Base-by-base conservation (phyloP, 2,888 invertebrate genomes). In the Elmis aenea region DNA sequence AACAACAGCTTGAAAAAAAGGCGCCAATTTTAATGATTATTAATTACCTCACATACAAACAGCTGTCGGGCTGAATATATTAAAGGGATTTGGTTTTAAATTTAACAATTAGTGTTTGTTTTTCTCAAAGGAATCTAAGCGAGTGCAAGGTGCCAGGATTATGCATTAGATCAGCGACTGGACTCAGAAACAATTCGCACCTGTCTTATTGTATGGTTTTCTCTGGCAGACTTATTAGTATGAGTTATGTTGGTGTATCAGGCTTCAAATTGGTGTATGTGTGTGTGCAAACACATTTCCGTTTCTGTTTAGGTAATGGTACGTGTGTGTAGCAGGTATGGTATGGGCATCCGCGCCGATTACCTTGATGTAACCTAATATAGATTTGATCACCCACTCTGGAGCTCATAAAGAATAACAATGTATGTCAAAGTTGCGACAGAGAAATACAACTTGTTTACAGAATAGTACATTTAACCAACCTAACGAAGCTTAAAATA, bases 401-500 rank as follows among this genome's bases (percentile, higher is more conserved):
- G 12, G 13, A 5, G 3, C 13, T 10, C 5, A 5, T 13, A n/a
- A 13, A 26, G n/a, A 13, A 26, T 12, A 26, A 26, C 26, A 13
- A 13, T 13, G 26, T 26, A 12, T 18, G 30, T 30, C 30, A 12
- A 21, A 15, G 9, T 12, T 13, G 22, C 21, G 11, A 16, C 18
- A 18, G 5, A 8, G 16, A 30, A 18, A 13, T 20, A 20, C 5
- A 30, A 30, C 30, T 30, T 30, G 30, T 30, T 30, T 30, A 30
- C 30, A 5, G 30, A 30, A 20, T 16, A 20, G 13, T 10, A n/a
- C n/a, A n/a, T n/a, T n/a, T n/a, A 18, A 18, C 30, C 20, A 31
- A 8, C 13, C 4, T n/a, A 31, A 20, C 10, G 4, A 11, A 22
- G 23, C 25, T 46, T 42, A 46, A 46, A 46, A 46, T 46, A 46